These are phyloP conservation scores for Chauna torquata DNA, from an alignment of 2,113 vertebrate species.

Conservation along the genomic window DNA sequence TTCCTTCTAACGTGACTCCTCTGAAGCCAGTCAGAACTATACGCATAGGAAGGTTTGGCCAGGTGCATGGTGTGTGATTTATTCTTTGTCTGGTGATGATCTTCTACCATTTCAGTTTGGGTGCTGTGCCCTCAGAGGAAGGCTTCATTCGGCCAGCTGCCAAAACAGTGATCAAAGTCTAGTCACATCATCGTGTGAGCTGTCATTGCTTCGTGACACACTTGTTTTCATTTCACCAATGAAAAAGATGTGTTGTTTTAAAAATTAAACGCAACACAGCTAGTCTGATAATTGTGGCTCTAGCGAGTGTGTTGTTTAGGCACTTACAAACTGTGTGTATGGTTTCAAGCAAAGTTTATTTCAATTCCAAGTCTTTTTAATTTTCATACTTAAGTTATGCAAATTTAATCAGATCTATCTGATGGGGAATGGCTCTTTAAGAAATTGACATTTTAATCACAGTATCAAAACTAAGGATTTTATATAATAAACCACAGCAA, in stretches of 20 bases:
- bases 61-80: fast-evolving
- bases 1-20: neutral
- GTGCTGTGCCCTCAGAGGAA: neutral
- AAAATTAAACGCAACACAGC: neutral
- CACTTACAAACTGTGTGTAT: neutral
- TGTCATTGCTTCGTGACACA: neutral
- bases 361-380: neutral
- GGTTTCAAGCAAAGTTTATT: neutral
- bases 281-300: neutral
- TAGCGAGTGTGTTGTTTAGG: neutral
- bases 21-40: neutral
- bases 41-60: fast-evolving
- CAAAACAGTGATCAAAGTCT: neutral
- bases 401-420: neutral
- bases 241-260: neutral
- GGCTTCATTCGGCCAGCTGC: neutral
- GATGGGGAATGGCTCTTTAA: neutral
- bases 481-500: neutral
- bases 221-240: neutral
- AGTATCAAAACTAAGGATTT: neutral
- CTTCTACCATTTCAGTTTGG: neutral
- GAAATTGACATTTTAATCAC: neutral
- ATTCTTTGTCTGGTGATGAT: neutral
- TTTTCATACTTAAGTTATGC: neutral
- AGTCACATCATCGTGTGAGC: neutral